Base-by-base conservation (phyloP, 2,797 vertebrate genomes). In the Anguilla anguilla region DNA sequence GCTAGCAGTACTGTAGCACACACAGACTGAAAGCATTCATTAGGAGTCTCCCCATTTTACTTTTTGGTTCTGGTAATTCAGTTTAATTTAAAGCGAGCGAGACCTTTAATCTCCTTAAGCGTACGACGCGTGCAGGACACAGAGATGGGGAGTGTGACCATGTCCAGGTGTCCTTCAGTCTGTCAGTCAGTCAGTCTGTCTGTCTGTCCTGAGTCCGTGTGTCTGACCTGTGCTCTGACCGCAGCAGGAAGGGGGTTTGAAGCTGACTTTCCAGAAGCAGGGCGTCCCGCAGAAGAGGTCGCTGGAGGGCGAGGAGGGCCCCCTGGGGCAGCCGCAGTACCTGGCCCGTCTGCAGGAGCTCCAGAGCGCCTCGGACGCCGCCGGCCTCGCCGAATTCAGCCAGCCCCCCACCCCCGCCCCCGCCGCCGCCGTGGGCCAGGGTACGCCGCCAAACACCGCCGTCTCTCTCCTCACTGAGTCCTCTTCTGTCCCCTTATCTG, bases 201-300 rank as follows among this genome's bases (percentile, higher is more conserved):
- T 25, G 39, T 81, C 43, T 25, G 35, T 81, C 39, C 77, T 81
- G 19, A 81, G 39, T 5, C 43, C 2, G 9, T 83, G 39, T 91
- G 85, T 92, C 67, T 92, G 87, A 87, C 81, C 83, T 49, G 35
- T 82, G 15, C 82, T 86, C 94, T 89, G 43, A 84, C 64, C 94
- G 91, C 89, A 97, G 96, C 96, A 99, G 98, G 99, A 99, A 95
- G 97, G 98, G 92, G 97, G 98, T 92, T 97, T 99, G 93, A 99
- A 99, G 95, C 94, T 99, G 95, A 99, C 98, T 92, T 99, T 99
- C 96, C 99, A 99, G 95, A 99, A 99, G 95, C 98, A 99, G 95
- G 98, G 97, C 83, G 92, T 96, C 90, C 96, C 97, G 90, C 96
- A 98, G 91, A 99, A 99, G 94, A 97, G 98, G 89, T 96, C 97